Conservation (phyloP, 2,113 vertebrate species). For the Amazona vittata region DNA sequence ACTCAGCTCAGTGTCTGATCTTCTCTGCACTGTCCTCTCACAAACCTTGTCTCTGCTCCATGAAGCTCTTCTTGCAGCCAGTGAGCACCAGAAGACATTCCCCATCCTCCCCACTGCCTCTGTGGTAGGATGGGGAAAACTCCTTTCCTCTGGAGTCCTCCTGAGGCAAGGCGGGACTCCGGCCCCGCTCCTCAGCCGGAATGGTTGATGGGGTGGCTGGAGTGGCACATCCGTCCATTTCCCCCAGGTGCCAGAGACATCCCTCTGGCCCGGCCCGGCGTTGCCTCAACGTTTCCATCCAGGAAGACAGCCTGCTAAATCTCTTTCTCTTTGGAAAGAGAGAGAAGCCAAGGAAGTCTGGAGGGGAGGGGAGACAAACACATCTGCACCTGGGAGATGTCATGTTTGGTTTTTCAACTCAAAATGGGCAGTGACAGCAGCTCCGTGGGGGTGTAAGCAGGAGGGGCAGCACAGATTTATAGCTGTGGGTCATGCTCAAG, state of each 20-base stretch:
- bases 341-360: background rate
- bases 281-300: background rate
- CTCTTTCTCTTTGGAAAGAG: background rate
- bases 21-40: background rate
- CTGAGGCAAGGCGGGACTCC: background rate
- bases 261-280: background rate
- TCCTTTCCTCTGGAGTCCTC: background rate
- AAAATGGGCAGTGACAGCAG: conserved; percentile 56
- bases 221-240: background rate
- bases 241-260: background rate
- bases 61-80: background rate
- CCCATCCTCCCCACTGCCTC: background rate
- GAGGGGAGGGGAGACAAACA: background rate
- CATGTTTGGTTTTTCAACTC: conserved; percentile 49
- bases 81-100: background rate
- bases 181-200: background rate
- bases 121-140: background rate
- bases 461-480: conserved; percentile 52
- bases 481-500: conserved; percentile 7
- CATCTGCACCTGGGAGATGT: conserved; percentile 64
- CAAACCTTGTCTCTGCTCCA: accelerated
- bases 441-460: conserved; percentile 1
- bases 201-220: background rate
- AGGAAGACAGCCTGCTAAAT: background rate
- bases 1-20: background rate